These are phyloP conservation scores for Hirtodrosophila cameraria DNA, from an alignment of 2,888 invertebrate species.

Conservation along the genomic window DNA sequence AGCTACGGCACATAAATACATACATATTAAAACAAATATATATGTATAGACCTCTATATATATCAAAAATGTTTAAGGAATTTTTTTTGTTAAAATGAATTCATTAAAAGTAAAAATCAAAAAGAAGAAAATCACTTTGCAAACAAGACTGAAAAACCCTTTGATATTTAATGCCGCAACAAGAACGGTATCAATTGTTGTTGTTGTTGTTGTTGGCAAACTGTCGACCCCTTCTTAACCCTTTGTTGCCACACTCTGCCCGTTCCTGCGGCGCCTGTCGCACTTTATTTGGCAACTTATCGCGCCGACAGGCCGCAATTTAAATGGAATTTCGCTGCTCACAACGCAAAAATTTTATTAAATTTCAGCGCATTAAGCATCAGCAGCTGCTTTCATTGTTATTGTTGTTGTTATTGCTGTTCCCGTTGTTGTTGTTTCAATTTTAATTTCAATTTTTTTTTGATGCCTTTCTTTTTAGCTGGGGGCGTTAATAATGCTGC, in stretches of 20 bases:
- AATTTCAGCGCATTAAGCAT: conserved; percentile 68
- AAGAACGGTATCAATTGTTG: too few species aligned
- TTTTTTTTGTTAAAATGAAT: conserved; percentile 77
- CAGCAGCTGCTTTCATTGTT: conserved; percentile 57
- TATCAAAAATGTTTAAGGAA: conserved; percentile 38
- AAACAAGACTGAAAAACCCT: conserved; percentile 70
- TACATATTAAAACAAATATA: background rate
- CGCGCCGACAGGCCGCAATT: conserved; percentile 72
- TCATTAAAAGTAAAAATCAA: conserved; percentile 78
- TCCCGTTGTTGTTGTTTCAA: background rate
- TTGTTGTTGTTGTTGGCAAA: conserved; percentile 19
- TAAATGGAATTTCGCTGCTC: conserved; percentile 65
- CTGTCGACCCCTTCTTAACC: conserved; percentile 46
- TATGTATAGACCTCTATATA: conserved; percentile 4
- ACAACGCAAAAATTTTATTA: conserved; percentile 67
- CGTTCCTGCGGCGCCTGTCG: conserved; percentile 37
- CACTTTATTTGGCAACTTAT: conserved; percentile 79
- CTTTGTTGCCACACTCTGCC: conserved; percentile 50
- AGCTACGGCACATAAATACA: conserved; percentile 11
- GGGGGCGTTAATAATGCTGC: conserved; percentile 56
- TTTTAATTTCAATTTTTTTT: conserved; percentile 9
- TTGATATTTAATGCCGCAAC: conserved; percentile 79
- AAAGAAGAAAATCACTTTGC: conserved; percentile 60
- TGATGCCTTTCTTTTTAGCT: conserved; percentile 22
- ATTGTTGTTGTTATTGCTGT: conserved; percentile 12